Evolutionary conservation across 1,140 invertebrate genomes (phyloP).

Genomic region (Copidosoma floridanum): DNA sequence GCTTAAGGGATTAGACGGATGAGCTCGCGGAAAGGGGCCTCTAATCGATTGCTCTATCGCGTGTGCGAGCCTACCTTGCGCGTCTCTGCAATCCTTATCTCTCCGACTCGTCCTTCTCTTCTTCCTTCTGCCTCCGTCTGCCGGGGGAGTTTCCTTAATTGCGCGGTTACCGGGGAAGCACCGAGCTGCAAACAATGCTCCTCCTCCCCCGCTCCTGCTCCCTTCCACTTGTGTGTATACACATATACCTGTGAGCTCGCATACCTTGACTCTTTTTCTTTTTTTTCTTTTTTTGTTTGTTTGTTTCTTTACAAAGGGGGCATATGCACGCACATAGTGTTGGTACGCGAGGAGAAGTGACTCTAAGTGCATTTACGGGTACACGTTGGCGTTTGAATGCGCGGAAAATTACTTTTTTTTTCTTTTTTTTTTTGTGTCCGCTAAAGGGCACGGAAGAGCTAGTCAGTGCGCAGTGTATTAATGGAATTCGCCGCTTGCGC

Average conservation of each 20-base stretch:
- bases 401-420: no score
- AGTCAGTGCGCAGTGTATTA: no score
- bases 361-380: constrained; percentile 9
- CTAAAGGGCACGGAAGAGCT: no score
- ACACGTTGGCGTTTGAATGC: constrained; percentile 6
- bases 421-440: no score
- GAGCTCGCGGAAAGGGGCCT: constrained; percentile 26
- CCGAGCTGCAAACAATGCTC: constrained; percentile 17
- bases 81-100: constrained; percentile 20
- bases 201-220: neutral
- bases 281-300: neutral
- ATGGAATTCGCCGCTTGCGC: no score
- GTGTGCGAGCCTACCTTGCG: constrained; percentile 10
- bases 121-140: constrained; percentile 6
- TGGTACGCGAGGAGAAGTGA: neutral
- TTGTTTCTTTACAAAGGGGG: no score
- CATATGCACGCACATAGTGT: no score
- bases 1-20: constrained; percentile 27
- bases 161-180: constrained; percentile 15
- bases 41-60: constrained; percentile 27
- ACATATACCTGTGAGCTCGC: neutral
- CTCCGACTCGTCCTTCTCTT: constrained; percentile 6
- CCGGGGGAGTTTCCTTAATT: constrained; percentile 24
- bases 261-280: neutral
- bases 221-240: neutral